Evolutionary conservation across 2,797 vertebrate genomes (phyloP).

Genomic region (Sphaeramia orbicularis): DNA sequence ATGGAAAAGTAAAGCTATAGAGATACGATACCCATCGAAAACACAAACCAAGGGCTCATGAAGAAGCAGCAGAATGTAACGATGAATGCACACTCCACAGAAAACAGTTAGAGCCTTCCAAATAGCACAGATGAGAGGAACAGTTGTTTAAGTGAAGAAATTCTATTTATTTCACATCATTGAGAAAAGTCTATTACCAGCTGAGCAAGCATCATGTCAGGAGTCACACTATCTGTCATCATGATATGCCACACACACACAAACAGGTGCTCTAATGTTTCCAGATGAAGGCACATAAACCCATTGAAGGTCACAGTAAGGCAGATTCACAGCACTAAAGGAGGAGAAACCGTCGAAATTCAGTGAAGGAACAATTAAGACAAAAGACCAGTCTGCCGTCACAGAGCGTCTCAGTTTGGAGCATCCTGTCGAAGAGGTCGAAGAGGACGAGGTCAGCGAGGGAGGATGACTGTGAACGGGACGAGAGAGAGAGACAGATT

Average conservation of each 20-base stretch:
- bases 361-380: conserved; percentile 65
- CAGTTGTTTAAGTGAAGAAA: conserved; percentile 67
- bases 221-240: conserved; percentile 63
- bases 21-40: too few species aligned
- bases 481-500: conserved; percentile 50
- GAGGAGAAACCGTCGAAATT: conserved; percentile 73
- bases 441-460: too few species aligned
- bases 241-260: conserved; percentile 65
- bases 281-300: conserved; percentile 89
- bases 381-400: conserved; percentile 44
- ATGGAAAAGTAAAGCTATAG: too few species aligned
- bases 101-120: conserved; percentile 8
- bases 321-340: conserved; percentile 87
- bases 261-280: conserved; percentile 79
- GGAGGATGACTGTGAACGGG: conserved; percentile 53
- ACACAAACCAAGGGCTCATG: too few species aligned
- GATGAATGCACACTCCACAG: neutral
- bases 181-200: conserved; percentile 72
- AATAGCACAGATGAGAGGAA: conserved; percentile 19
- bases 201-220: conserved; percentile 77
- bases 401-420: conserved; percentile 45
- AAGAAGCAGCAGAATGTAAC: neutral
- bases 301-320: conserved; percentile 87
- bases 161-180: conserved; percentile 82
- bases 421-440: too few species aligned